Evolutionary conservation across 2,888 invertebrate genomes (phyloP), one percentile per base, ranked within the genome.

Genomic region (Tachina fera): DNA sequence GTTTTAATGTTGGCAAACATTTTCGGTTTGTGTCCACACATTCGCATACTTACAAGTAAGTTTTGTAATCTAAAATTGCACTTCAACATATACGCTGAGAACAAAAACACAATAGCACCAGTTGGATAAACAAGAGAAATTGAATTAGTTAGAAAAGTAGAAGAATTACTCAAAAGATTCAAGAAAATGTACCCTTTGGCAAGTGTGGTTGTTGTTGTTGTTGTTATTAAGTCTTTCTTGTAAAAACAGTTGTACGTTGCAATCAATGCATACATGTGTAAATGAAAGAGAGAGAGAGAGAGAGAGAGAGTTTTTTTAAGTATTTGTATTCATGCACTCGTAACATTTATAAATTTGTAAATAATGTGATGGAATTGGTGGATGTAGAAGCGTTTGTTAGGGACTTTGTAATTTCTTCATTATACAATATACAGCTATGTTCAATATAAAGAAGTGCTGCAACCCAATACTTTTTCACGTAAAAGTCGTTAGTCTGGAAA

Each of bases 161-260:
- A 16, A 63, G 31, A 16, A 39, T 31, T 31, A 72, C 1, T 9
- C 9, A 51, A 53, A 53, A 19, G 13, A 53, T 39, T 53, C 68
- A 74, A 74, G 60, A 68, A 75, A 75, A 60, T 43, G 67, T 61
- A 81, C 60, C 67, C 74, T 68, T 68, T 75, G 65, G 74, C 74
- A 68, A 74, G 51, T 53, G 67, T 51, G 68, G 43, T 58, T 70
- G 19, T 43, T 47, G 41, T 60, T 68, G 60, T 61, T 63, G 22
- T 49, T 74, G n/a, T n/a, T n/a, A n/a, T n/a, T 16, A 60, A 60
- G 43, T 67, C 67, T 39, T 61, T 61, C 3, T 41, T n/a, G 31
- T 53, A 81, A 39, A 19, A 75, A 8, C 14, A 39, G 19, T 31
- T 53, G 31, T 53, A 56, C 51, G 22, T 56, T 60, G 22, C 41